A percentile compares a stretch with the other conserved stretches of the same genome.
phyloP scores from a whole-genome alignment of 2,113 vertebrate genomes.

The Datnioides undecimradiatus region DNA sequence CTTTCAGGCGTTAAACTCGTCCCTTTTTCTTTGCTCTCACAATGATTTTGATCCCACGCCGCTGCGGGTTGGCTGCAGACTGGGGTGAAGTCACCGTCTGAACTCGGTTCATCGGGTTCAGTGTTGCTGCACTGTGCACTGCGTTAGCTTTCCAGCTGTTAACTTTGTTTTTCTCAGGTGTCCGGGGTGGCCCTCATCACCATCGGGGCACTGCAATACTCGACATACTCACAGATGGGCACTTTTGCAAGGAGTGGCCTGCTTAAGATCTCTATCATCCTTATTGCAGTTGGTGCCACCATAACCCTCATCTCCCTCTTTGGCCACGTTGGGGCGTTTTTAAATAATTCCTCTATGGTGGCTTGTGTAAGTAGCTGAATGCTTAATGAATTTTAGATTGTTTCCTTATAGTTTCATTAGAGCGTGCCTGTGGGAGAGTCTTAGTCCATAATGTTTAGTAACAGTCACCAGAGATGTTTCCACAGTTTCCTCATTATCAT shows the following conservation, averaged over 20 bases:
- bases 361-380: conserved; percentile 43
- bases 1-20: background rate
- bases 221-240: background rate
- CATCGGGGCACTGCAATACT: conserved; percentile 34
- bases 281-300: conserved; percentile 49
- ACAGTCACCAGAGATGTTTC: background rate
- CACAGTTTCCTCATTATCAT: too few species aligned
- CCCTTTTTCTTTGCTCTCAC: background rate
- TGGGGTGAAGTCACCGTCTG: background rate
- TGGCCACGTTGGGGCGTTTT: conserved; percentile 40
- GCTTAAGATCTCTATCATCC: conserved; percentile 37
- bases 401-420: background rate
- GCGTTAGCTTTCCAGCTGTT: background rate
- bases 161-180: conserved; percentile 41
- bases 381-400: background rate
- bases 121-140: background rate
- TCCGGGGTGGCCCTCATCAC: conserved; percentile 51
- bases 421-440: background rate
- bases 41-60: background rate
- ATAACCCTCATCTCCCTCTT: conserved; percentile 29
- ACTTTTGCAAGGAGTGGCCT: conserved; percentile 22
- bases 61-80: background rate
- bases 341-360: conserved; percentile 16
- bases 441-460: background rate
- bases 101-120: background rate